A percentile compares a stretch with the other conserved stretches of the same genome.
Conservation (phyloP, 2,113 vertebrate species). For the Pan troglodytes region NHGRI_mPanTro3-v2.1_pri NC_072412.2:109302001-109302500, state of each 20-base stretch:
- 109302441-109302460: background rate
- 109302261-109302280: background rate
- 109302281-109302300: background rate
- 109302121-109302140: background rate
- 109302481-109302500: background rate
- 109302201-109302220: background rate
- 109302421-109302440: background rate
- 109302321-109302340: background rate
- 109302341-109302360: background rate
- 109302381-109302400: background rate
- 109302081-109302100: background rate
- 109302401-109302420: background rate
- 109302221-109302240: background rate
- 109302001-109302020: background rate
- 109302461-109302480: background rate
- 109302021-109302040: background rate
- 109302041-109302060: background rate
- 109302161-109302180: background rate
- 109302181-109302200: background rate
- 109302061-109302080: background rate
- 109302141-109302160: background rate
- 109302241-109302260: too few relatives aligned
- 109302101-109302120: background rate
- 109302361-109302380: background rate
- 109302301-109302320: background rate